Conservation (phyloP, 2,888 invertebrate genomes). For the Galerucella pusilla region DNA sequence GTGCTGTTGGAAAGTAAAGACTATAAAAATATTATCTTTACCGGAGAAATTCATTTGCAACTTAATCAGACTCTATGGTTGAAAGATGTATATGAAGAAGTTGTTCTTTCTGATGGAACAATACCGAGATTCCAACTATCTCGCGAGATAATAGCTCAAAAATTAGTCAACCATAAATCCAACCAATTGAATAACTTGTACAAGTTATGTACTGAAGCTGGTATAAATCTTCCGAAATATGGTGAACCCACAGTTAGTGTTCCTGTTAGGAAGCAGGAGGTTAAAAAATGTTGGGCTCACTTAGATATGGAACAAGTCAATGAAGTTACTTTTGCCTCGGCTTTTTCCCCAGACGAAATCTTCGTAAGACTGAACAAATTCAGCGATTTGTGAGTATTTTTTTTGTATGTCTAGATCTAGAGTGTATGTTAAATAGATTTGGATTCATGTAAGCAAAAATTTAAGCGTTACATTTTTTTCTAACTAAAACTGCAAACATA, state of each 20-base stretch:
- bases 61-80: constrained; percentile 74
- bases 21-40: constrained; percentile 56
- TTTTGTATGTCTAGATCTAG: not conserved
- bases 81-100: constrained; percentile 70
- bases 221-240: constrained; percentile 56
- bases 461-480: too few relatives aligned
- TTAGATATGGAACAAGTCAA: constrained; percentile 63
- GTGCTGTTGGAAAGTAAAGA: constrained; percentile 45
- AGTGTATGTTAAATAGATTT: too few relatives aligned
- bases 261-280: constrained; percentile 36
- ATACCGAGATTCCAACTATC: constrained; percentile 69
- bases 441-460: too few relatives aligned
- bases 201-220: constrained; percentile 64
- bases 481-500: too few relatives aligned
- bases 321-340: constrained; percentile 65
- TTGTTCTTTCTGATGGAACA: constrained; percentile 66
- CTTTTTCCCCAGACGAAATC: constrained; percentile 66
- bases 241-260: constrained; percentile 27
- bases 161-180: constrained; percentile 57
- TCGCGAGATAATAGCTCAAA: constrained; percentile 65
- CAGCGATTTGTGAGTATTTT: constrained; percentile 59
- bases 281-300: constrained; percentile 66
- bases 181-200: constrained; percentile 63
- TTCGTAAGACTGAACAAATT: constrained; percentile 68
- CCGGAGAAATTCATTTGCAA: constrained; percentile 68